These are phyloP conservation scores for Rhingia rostrata DNA, from an alignment of 2,888 invertebrate species.

Conservation along the genomic window DNA sequence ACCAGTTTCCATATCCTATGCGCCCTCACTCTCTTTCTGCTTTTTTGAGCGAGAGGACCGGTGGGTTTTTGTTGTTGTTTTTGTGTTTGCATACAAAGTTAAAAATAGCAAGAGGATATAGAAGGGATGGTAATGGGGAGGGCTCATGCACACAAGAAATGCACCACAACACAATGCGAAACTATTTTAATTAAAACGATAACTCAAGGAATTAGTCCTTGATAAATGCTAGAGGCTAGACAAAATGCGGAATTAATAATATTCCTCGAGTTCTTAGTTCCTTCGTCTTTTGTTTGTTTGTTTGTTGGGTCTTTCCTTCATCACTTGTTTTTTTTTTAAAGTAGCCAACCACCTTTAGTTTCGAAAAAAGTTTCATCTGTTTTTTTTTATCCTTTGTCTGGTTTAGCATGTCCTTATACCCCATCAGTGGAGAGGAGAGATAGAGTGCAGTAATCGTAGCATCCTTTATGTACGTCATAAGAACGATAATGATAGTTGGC, in stretches of 20 bases:
- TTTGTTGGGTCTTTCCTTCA: slow-evolving; percentile 21
- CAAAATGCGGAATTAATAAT: slow-evolving; percentile 68
- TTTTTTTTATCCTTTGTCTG: too few species aligned
- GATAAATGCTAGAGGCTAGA: slow-evolving; percentile 66
- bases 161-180: slow-evolving; percentile 68
- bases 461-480: slow-evolving; percentile 14
- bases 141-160: not conserved
- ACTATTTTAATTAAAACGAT: slow-evolving; percentile 67
- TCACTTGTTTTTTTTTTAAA: not conserved
- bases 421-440: not conserved
- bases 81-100: slow-evolving; percentile 21
- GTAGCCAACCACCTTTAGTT: too few species aligned
- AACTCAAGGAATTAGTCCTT: slow-evolving; percentile 70
- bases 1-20: not conserved
- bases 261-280: slow-evolving; percentile 50
- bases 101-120: slow-evolving; percentile 30
- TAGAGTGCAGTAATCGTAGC: slow-evolving; percentile 38
- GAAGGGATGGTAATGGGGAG: not conserved
- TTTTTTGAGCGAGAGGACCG: slow-evolving; percentile 3
- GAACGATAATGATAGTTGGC: slow-evolving; percentile 56
- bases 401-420: too few species aligned
- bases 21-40: not conserved
- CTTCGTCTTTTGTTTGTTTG: slow-evolving; percentile 4
- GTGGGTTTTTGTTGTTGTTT: too few species aligned
- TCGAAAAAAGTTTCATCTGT: too few species aligned